Evolutionary conservation across 2,113 vertebrate species (phyloP).

Genomic region (Lepus europaeus): DNA sequence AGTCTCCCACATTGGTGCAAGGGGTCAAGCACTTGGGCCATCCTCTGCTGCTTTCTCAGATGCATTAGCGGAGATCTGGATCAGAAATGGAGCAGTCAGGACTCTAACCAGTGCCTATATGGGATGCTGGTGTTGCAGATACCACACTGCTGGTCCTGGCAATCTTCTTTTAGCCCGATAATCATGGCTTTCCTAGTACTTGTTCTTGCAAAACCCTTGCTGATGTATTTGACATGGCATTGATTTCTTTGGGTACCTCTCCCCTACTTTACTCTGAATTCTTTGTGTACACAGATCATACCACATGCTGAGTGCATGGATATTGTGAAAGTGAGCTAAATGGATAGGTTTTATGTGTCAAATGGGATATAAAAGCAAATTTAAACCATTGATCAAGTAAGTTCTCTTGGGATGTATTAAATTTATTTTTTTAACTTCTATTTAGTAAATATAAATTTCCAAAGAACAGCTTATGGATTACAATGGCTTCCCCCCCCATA

Average conservation of each 20-base stretch:
- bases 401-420: not conserved
- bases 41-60: too few relatives aligned
- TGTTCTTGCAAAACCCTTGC: not conserved
- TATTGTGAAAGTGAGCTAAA: not conserved
- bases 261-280: not conserved
- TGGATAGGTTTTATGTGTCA: not conserved
- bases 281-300: not conserved
- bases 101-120: too few relatives aligned
- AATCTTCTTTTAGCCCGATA: not conserved
- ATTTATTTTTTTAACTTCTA: not conserved
- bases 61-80: too few relatives aligned
- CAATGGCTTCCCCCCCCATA: too few relatives aligned
- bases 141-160: too few relatives aligned
- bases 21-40: too few relatives aligned
- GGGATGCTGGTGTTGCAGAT: too few relatives aligned
- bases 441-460: too few relatives aligned
- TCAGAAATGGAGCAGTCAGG: too few relatives aligned
- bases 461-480: too few relatives aligned
- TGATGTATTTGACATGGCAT: not conserved
- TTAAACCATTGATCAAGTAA: not conserved
- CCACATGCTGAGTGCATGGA: not conserved
- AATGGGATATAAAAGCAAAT: not conserved
- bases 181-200: not conserved
- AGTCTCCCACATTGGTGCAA: too few relatives aligned
- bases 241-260: not conserved